Conservation (phyloP, 2,888 invertebrate genomes). For the Bedellia somnulentella region DNA sequence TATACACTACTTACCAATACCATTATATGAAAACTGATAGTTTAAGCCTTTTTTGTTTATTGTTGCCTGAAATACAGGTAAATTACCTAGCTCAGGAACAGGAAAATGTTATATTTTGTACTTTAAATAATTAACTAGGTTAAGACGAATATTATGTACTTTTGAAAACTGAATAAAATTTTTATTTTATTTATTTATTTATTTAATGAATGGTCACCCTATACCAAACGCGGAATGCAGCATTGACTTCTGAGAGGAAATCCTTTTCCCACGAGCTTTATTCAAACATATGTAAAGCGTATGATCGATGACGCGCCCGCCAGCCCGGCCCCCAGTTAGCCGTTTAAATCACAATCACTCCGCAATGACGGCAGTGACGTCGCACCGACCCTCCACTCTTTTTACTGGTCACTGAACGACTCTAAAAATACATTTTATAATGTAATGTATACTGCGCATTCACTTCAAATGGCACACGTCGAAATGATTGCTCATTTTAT, state of each 20-base stretch:
- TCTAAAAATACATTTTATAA: conserved; percentile 43
- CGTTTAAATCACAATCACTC: conserved; percentile 53
- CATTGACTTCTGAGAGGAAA: conserved; percentile 58
- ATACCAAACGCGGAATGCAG: conserved; percentile 29
- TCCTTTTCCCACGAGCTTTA: conserved; percentile 63
- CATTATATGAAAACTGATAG: too few species aligned
- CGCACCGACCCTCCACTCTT: conserved; percentile 44
- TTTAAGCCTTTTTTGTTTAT: too few species aligned
- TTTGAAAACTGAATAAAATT: too few species aligned
- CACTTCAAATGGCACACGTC: conserved; percentile 47
- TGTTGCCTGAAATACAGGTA: too few species aligned
- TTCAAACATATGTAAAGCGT: conserved; percentile 64
- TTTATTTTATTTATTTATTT: too few species aligned
- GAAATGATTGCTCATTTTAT: conserved; percentile 47
- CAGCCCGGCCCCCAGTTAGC: conserved; percentile 35
- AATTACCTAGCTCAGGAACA: too few species aligned
- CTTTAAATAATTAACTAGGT: too few species aligned
- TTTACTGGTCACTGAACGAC: conserved; percentile 49
- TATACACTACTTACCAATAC: too few species aligned
- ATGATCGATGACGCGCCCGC: conserved; percentile 57
- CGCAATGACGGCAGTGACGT: too few species aligned
- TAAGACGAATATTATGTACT: too few species aligned
- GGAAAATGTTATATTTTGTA: too few species aligned
- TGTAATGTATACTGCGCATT: conserved; percentile 35
- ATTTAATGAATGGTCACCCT: conserved; percentile 34